Evolutionary conservation across 1,140 invertebrate species (phyloP).

Genomic region (Caenorhabditis latens): DNA sequence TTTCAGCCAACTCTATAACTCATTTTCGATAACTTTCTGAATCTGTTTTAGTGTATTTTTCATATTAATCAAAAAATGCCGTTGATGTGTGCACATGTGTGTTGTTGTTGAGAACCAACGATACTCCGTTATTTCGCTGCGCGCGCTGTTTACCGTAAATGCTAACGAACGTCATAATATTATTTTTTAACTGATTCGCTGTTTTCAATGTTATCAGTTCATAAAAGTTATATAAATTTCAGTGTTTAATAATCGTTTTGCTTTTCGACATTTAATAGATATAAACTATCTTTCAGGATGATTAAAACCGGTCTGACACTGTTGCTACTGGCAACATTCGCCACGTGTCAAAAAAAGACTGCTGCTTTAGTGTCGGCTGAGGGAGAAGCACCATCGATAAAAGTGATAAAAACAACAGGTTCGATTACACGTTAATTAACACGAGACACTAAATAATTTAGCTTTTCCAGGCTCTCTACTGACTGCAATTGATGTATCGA

Average conservation of each 20-base stretch:
- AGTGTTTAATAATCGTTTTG: too few relatives aligned
- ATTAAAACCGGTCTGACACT: constrained; percentile 30
- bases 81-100: too few relatives aligned
- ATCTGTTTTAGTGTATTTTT: too few relatives aligned
- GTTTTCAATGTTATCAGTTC: neutral
- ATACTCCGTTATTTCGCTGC: constrained; percentile 20
- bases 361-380: constrained; percentile 18
- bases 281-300: neutral
- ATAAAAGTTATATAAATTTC: too few relatives aligned
- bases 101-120: neutral
- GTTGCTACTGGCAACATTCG: constrained; percentile 40
- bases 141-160: constrained; percentile 32
- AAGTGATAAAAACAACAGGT: constrained; percentile 36
- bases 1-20: neutral
- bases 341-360: constrained; percentile 36
- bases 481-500: constrained; percentile 45
- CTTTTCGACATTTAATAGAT: too few relatives aligned
- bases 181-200: neutral
- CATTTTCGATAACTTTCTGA: too few relatives aligned
- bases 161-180: constrained; percentile 44
- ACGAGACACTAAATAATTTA: too few relatives aligned
- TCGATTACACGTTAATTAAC: too few relatives aligned
- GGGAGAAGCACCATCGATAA: constrained; percentile 39
- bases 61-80: too few relatives aligned
- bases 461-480: neutral